Conservation (phyloP, 2,113 vertebrate species). For the Antigone vipio region DNA sequence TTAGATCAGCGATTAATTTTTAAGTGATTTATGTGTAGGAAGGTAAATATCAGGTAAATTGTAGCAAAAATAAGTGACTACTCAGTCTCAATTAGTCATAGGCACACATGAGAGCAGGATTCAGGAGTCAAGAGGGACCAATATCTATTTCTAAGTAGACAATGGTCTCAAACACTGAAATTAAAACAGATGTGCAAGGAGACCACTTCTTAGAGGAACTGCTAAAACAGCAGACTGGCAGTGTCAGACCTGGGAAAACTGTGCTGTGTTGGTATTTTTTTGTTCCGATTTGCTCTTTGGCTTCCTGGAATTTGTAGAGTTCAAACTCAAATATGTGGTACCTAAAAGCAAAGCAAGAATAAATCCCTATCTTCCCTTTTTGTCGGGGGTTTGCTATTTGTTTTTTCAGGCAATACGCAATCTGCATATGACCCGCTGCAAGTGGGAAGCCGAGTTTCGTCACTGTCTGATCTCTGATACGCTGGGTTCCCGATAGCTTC, state of each 20-base stretch:
- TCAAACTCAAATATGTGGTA: not conserved
- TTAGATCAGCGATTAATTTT: not conserved
- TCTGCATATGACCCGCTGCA: slow-evolving; percentile 7
- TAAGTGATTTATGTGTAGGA: not conserved
- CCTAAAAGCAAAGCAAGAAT: not conserved
- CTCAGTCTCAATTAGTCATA: not conserved
- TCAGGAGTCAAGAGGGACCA: not conserved
- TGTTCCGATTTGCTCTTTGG: slow-evolving; percentile 11
- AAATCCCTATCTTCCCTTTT: slow-evolving; percentile 20
- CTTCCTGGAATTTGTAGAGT: slow-evolving; percentile 51
- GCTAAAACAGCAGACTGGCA: not conserved
- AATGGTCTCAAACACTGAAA: not conserved
- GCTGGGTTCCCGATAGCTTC: not conserved
- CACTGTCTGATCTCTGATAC: not conserved
- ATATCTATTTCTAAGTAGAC: not conserved
- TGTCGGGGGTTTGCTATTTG: slow-evolving; percentile 41
- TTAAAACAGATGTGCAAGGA: not conserved
- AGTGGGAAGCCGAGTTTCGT: not conserved
- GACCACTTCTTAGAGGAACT: not conserved
- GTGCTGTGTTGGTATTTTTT: not conserved
- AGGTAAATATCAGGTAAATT: not conserved
- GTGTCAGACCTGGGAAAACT: not conserved
- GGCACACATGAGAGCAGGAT: not conserved
- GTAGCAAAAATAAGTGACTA: not conserved
- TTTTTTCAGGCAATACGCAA: slow-evolving; percentile 11